Conservation (phyloP, 2,113 vertebrate species). For the Coptodon rendalli region DNA sequence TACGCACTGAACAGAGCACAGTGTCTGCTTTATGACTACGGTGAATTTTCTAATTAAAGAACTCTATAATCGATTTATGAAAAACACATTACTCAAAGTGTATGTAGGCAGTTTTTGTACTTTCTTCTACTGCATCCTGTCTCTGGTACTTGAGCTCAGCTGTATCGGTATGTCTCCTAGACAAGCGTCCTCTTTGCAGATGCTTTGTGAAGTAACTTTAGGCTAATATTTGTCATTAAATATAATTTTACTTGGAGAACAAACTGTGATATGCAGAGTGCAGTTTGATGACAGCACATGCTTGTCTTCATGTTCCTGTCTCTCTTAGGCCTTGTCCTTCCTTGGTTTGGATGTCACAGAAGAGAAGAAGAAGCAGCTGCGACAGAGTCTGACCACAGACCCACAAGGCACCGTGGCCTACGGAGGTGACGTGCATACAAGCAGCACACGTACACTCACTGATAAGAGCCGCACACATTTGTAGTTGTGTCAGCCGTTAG, state of each 20-base stretch:
- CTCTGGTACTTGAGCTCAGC: neutral
- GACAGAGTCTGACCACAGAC: conserved; percentile 78
- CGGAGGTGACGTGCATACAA: conserved; percentile 69
- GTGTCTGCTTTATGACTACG: neutral
- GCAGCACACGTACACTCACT: neutral
- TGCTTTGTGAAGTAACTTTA: neutral
- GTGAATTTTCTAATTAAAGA: neutral
- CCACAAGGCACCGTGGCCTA: conserved; percentile 85
- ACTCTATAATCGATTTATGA: neutral
- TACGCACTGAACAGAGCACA: neutral
- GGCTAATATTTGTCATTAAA: neutral
- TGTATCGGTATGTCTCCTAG: neutral
- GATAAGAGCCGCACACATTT: neutral
- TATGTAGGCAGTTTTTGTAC: neutral
- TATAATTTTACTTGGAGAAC: neutral
- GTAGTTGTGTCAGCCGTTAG: neutral
- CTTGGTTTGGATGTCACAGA: conserved; percentile 80
- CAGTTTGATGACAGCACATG: neutral
- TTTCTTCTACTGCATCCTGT: neutral
- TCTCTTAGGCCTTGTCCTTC: conserved; percentile 78
- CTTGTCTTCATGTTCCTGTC: neutral
- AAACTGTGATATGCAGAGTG: neutral
- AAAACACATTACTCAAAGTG: neutral
- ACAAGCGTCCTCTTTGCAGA: neutral
- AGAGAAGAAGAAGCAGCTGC: conserved; percentile 77